phyloP scores from a whole-genome alignment of 2,113 vertebrate species.

The Callipepla squamata region DNA sequence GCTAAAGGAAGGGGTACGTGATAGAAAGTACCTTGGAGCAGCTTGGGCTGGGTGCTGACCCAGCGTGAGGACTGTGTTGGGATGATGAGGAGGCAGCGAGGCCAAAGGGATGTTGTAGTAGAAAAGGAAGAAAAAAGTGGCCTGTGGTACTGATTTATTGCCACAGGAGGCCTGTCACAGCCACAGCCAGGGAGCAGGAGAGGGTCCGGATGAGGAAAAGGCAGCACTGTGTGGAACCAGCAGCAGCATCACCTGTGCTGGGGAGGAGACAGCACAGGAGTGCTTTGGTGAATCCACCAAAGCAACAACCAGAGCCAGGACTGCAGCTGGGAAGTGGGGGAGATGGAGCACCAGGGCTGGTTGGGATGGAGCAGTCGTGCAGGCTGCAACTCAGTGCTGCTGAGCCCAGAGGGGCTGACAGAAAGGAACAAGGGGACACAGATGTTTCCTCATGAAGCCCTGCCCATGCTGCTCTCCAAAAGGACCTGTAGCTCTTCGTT shows the following conservation, averaged over 20 bases:
- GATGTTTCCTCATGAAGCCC: background rate
- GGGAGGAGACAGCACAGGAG: background rate
- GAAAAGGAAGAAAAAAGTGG: background rate
- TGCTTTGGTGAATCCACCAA: background rate
- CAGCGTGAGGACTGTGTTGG: background rate
- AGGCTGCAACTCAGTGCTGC: background rate
- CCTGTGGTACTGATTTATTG: background rate
- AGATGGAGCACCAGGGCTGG: background rate
- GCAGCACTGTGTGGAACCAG: fast-evolving
- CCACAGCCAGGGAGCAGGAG: fast-evolving
- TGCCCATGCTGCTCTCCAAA: background rate
- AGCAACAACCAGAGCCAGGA: background rate
- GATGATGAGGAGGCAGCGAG: fast-evolving
- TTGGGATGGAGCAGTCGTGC: fast-evolving
- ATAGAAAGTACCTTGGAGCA: background rate
- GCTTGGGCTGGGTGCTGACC: background rate
- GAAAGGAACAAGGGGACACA: background rate
- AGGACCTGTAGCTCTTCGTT: background rate
- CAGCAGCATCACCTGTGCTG: background rate
- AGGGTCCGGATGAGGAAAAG: background rate
- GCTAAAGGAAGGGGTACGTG: background rate
- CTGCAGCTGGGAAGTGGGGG: background rate
- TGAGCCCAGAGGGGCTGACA: background rate
- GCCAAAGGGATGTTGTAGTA: background rate
- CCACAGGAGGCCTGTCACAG: background rate